A percentile compares a stretch with the other conserved stretches of the same genome.
phyloP scores from a whole-genome alignment of 2,113 vertebrate species.

The Argyrosomus japonicus region DNA sequence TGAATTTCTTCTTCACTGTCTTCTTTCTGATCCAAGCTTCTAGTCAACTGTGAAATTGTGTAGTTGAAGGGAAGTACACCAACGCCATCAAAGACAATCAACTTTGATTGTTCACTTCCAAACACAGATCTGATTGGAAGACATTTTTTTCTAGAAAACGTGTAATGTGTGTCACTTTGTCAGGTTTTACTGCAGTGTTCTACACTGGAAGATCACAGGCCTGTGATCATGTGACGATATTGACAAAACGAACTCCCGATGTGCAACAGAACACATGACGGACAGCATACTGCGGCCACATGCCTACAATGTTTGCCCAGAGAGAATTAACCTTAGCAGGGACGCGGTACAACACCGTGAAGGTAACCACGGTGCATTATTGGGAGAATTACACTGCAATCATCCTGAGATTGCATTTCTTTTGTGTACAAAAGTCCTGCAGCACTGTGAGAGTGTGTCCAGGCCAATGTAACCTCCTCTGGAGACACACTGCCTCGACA shows the following conservation, averaged over 20 bases:
- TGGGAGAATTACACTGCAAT: background rate
- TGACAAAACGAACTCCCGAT: constrained; percentile 1
- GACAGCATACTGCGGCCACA: background rate
- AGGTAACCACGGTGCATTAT: background rate
- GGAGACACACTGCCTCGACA: background rate
- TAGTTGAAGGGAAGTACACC: background rate
- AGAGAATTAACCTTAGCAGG: background rate
- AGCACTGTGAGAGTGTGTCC: background rate
- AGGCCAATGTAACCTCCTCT: background rate
- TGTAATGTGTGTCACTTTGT: background rate
- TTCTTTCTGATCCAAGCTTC: background rate
- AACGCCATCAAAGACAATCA: constrained; percentile 20
- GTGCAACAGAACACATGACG: background rate
- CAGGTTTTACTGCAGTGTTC: background rate
- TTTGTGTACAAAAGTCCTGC: background rate
- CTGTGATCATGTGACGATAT: background rate
- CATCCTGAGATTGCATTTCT: background rate
- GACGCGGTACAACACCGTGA: background rate
- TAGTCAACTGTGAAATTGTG: background rate
- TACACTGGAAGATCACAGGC: background rate
- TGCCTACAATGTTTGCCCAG: background rate
- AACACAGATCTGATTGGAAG: background rate
- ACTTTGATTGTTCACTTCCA: constrained; percentile 6
- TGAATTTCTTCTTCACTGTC: background rate
- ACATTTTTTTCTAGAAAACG: background rate